Conservation (phyloP, 2,797 vertebrate species). For the Cuniculus paca region DNA sequence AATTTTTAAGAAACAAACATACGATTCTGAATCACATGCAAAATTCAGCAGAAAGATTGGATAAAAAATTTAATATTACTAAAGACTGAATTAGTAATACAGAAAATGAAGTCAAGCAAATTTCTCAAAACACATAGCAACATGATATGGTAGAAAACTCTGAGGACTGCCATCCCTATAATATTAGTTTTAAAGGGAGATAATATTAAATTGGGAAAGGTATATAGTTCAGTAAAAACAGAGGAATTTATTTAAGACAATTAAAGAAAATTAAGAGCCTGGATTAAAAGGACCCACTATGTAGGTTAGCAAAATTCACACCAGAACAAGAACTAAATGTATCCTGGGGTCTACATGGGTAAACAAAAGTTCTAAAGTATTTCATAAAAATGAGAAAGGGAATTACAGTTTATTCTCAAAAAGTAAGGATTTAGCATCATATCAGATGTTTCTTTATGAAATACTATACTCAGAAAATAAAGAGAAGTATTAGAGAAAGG, state of each 20-base stretch:
- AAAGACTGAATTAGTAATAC: neutral
- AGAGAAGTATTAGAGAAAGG: neutral
- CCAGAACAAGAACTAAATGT: neutral
- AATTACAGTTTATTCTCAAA: neutral
- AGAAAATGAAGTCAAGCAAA: neutral
- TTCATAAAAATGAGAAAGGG: neutral
- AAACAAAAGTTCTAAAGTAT: neutral
- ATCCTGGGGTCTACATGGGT: neutral
- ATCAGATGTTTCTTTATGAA: neutral
- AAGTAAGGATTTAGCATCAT: neutral
- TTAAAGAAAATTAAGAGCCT: neutral
- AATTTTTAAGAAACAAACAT: neutral
- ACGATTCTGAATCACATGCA: neutral
- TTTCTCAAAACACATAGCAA: neutral
- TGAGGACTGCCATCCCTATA: neutral
- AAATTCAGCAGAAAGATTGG: neutral
- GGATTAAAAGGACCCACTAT: neutral
- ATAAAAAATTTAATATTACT: neutral
- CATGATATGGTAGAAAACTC: neutral
- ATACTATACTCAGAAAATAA: neutral
- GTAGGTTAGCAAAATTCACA: neutral
- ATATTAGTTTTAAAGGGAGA: neutral
- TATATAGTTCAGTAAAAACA: neutral
- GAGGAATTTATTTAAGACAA: neutral
- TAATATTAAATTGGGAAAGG: neutral